Evolutionary conservation across 2,113 vertebrate genomes (phyloP).

Genomic region (Gavia stellata): DNA sequence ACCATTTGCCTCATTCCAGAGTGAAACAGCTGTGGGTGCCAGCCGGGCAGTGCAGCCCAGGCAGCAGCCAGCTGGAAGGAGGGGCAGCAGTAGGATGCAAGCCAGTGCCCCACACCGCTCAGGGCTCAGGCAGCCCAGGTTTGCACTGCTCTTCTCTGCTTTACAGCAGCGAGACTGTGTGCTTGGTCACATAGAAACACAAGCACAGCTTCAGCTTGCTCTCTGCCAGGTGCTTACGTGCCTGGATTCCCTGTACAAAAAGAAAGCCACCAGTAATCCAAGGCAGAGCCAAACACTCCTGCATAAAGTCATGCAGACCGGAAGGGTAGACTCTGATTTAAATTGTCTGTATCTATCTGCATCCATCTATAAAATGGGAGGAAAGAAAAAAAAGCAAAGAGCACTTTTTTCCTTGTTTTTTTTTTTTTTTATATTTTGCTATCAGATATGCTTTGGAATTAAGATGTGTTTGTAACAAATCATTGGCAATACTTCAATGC

Average conservation of each 20-base stretch:
- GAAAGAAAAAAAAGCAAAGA: rapidly evolving
- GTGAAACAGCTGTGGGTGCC: background rate
- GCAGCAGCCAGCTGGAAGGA: background rate
- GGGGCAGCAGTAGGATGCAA: background rate
- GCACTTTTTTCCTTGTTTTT: background rate
- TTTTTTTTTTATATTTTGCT: background rate
- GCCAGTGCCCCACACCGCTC: rapidly evolving
- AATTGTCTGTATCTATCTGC: background rate
- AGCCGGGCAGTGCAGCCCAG: background rate
- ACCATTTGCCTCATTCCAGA: background rate
- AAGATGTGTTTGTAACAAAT: background rate
- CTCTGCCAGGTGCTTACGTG: background rate
- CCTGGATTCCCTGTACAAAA: background rate
- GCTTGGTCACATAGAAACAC: background rate
- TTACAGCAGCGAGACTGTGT: rapidly evolving
- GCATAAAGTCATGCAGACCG: background rate
- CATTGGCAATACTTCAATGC: background rate
- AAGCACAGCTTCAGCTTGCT: background rate
- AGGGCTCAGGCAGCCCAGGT: background rate
- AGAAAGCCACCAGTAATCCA: background rate
- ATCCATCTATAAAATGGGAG: background rate
- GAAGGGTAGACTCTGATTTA: background rate
- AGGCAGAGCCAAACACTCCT: background rate
- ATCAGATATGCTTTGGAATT: background rate
- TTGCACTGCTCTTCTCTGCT: background rate